Evolutionary conservation across 2,888 invertebrate genomes (phyloP).

Genomic region (Drosophila prolongata): DNA sequence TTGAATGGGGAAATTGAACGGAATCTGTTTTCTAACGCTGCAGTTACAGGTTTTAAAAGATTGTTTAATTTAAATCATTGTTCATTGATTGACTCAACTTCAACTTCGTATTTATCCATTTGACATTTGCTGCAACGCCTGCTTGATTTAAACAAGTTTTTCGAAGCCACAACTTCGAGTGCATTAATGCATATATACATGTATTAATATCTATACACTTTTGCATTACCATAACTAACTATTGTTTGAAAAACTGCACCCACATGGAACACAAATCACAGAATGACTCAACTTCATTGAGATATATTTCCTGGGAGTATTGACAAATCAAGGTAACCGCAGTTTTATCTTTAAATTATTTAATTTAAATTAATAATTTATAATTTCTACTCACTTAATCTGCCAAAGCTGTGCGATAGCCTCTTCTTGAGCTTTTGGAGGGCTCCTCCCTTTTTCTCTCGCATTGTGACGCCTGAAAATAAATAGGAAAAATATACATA

Average conservation of each 20-base stretch:
- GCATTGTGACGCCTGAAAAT: conserved; percentile 92
- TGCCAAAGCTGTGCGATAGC: conserved; percentile 97
- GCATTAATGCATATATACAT: conserved; percentile 15
- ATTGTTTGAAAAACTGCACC: conserved; percentile 34
- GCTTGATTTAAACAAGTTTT: conserved; percentile 38
- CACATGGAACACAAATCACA: conserved; percentile 16
- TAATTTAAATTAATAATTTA: neutral
- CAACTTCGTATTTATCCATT: conserved; percentile 2
- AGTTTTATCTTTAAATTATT: neutral
- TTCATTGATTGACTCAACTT: no score
- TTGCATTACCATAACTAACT: conserved; percentile 33
- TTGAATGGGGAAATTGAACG: conserved; percentile 5
- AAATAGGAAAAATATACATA: conserved; percentile 44
- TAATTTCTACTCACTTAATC: conserved; percentile 92
- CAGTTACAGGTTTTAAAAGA: conserved; percentile 5
- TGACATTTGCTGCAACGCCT: conserved; percentile 51
- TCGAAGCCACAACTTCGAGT: conserved; percentile 5
- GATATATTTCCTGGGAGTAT: conserved; percentile 1
- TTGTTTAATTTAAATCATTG: no score
- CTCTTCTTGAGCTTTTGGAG: conserved; percentile 97
- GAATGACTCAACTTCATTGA: conserved; percentile 14
- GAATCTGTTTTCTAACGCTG: conserved; percentile 10
- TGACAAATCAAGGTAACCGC: neutral
- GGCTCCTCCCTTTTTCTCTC: conserved; percentile 96
- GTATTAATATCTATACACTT: conserved; percentile 15